phyloP scores from a whole-genome alignment of 1,140 invertebrate species.

The Paraescarpia echinospica region DNA sequence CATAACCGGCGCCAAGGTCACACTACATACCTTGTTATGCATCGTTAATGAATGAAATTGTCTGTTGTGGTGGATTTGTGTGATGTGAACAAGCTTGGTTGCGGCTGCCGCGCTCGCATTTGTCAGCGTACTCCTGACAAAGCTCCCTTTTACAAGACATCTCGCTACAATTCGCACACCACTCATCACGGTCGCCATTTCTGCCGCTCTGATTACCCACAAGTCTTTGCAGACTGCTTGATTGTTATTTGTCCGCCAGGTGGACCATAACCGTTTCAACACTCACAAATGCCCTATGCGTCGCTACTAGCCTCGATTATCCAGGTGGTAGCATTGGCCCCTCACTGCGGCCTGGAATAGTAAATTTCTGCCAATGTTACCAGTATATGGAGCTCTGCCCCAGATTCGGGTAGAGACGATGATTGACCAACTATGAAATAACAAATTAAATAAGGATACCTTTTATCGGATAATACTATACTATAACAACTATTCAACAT shows the following conservation, averaged over 20 bases:
- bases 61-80: neutral
- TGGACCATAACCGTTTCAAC: neutral
- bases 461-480: too few species aligned
- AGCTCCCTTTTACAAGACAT: neutral
- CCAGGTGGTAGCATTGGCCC: too few species aligned
- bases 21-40: neutral
- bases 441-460: too few species aligned
- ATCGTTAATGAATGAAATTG: neutral
- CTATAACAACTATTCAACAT: too few species aligned
- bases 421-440: too few species aligned
- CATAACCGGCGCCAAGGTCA: neutral
- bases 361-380: too few species aligned
- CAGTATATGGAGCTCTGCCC: too few species aligned
- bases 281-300: neutral
- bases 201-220: neutral
- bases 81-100: conserved; percentile 5
- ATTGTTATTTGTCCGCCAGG: neutral
- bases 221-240: neutral
- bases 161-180: neutral
- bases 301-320: neutral
- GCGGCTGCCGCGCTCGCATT: neutral
- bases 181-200: conserved; percentile 3
- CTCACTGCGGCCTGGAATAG: too few species aligned
- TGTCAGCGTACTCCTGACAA: neutral
- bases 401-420: too few species aligned